Conservation (phyloP, 1,140 invertebrate genomes). For the Hestina assimilis region DNA sequence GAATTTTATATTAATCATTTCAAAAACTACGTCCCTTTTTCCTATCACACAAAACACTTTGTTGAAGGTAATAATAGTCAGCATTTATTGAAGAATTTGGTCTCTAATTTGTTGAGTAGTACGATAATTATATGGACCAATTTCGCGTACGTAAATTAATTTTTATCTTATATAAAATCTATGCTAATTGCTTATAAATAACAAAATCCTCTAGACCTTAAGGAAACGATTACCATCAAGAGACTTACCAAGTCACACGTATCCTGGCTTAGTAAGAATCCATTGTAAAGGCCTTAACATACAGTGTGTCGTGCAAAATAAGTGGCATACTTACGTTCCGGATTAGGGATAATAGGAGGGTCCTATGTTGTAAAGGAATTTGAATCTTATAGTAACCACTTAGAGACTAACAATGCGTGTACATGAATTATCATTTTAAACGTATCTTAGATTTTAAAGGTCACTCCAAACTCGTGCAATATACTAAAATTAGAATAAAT, state of each 20-base stretch:
- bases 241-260: slow-evolving; percentile 2
- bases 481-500: neutral
- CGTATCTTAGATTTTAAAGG: neutral
- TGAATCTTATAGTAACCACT: neutral
- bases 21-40: too few relatives aligned
- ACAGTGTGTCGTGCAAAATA: slow-evolving; percentile 7
- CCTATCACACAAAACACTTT: too few relatives aligned
- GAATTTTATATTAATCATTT: too few relatives aligned
- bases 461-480: neutral
- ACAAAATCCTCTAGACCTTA: neutral
- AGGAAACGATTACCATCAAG: slow-evolving; percentile 7
- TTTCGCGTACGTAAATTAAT: neutral
- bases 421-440: neutral
- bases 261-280: slow-evolving; percentile 5
- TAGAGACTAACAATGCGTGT: neutral
- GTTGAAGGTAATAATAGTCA: too few relatives aligned
- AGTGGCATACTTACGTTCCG: slow-evolving; percentile 9
- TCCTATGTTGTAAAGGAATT: neutral
- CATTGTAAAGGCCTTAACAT: slow-evolving; percentile 9
- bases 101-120: too few relatives aligned
- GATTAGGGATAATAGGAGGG: slow-evolving; percentile 9
- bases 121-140: neutral
- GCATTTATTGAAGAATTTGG: too few relatives aligned
- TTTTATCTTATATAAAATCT: neutral
- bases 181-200: slow-evolving; percentile 2